Evolutionary conservation across 1,140 invertebrate species (phyloP).

Genomic region (Pogonomyrmex californicus): DNA sequence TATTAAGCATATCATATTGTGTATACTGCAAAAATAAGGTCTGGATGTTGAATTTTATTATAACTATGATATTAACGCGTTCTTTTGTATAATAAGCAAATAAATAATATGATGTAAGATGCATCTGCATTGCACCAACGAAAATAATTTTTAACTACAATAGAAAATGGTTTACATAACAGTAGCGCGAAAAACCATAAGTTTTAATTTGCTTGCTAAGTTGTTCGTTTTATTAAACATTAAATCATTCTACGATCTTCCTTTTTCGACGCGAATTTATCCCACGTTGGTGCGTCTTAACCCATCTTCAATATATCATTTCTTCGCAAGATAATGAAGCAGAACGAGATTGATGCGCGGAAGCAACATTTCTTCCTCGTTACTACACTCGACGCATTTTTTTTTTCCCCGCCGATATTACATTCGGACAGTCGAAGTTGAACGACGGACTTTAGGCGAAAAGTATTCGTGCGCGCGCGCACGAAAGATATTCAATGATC

Average conservation of each 20-base stretch:
- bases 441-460: constrained; percentile 1
- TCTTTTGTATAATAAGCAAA: not conserved
- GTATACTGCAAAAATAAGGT: not conserved
- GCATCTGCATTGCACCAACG: not conserved
- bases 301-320: constrained; percentile 6
- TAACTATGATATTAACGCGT: not conserved
- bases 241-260: not conserved
- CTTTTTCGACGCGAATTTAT: not conserved
- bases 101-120: constrained; percentile 13
- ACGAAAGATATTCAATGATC: constrained; percentile 42
- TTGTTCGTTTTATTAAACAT: constrained; percentile 26
- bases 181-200: not conserved
- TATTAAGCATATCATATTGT: no score
- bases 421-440: not conserved
- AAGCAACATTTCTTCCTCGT: constrained; percentile 23
- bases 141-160: not conserved
- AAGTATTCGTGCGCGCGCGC: not conserved
- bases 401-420: constrained; percentile 30
- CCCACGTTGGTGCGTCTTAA: not conserved
- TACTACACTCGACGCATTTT: not conserved
- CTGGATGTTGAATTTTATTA: not conserved
- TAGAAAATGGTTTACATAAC: not conserved
- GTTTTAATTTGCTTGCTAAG: constrained; percentile 19
- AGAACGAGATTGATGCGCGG: constrained; percentile 21
- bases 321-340: constrained; percentile 14